phyloP scores from a whole-genome alignment of 2,888 invertebrate species.

The Pimpla rufipes region DNA sequence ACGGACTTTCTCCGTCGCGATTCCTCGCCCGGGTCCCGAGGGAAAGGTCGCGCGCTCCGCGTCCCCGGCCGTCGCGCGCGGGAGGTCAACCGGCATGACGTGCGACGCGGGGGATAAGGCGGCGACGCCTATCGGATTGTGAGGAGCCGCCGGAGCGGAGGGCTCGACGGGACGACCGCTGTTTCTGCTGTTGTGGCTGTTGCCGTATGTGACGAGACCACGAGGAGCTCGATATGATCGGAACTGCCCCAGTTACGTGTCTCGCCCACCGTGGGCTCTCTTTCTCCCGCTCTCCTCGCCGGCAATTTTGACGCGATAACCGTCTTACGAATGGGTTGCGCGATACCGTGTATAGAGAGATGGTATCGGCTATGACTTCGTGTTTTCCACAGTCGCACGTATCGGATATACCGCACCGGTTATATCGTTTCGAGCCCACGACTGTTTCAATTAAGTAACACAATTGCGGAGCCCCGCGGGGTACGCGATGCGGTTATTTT shows the following conservation, averaged over 20 bases:
- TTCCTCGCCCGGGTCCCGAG: not conserved
- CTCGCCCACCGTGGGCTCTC: not conserved
- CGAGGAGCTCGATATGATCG: constrained; percentile 22
- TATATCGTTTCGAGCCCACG: not conserved
- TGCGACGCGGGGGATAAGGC: constrained; percentile 47
- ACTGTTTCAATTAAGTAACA: constrained; percentile 3
- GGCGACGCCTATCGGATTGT: constrained; percentile 9
- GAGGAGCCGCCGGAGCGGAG: not conserved
- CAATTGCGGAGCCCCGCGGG: too few species aligned
- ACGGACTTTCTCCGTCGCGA: not conserved
- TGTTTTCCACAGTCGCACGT: not conserved
- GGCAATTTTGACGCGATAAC: constrained; percentile 36
- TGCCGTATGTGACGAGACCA: constrained; percentile 12
- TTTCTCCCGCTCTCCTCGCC: not conserved
- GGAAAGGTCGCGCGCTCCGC: constrained; percentile 21
- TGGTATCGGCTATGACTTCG: constrained; percentile 15
- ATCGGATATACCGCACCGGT: too few species aligned
- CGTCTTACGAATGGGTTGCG: constrained; percentile 13
- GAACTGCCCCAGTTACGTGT: constrained; percentile 21
- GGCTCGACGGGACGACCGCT: not conserved
- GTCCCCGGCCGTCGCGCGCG: constrained; percentile 16
- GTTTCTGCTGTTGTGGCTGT: not conserved
- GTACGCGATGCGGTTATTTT: too few species aligned
- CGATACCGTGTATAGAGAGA: not conserved
- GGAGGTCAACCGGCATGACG: constrained; percentile 29